phyloP scores from a whole-genome alignment of 2,797 vertebrate genomes.

The Xenops minutus region DNA sequence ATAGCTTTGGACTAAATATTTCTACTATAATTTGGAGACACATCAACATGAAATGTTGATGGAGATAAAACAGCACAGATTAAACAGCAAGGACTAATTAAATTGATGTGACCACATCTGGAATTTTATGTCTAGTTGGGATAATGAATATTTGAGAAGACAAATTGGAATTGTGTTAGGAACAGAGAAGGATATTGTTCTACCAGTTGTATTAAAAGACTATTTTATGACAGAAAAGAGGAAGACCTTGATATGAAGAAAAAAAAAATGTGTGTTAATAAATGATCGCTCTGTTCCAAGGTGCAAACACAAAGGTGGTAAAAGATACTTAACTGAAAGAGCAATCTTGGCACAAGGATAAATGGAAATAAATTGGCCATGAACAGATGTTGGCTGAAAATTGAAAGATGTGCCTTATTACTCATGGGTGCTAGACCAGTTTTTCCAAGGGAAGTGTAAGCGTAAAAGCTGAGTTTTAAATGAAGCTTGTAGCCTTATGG shows the following conservation, averaged over 20 bases:
- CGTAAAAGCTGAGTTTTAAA: neutral
- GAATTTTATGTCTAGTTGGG: neutral
- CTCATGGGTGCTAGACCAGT: neutral
- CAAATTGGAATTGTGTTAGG: neutral
- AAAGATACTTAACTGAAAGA: constrained; percentile 10
- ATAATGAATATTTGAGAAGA: constrained; percentile 20
- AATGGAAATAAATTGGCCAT: constrained; percentile 14
- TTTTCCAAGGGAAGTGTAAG: neutral
- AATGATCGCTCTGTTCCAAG: neutral
- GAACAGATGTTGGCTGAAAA: constrained; percentile 35
- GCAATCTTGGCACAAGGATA: neutral
- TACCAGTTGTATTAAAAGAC: neutral
- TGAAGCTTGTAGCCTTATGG: neutral
- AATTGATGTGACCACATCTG: neutral
- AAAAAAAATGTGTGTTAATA: neutral
- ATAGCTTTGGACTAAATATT: neutral
- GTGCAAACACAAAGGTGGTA: constrained; percentile 5
- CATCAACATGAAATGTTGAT: neutral
- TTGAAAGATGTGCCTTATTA: neutral
- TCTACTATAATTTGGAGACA: neutral
- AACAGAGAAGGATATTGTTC: neutral
- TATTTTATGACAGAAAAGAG: neutral
- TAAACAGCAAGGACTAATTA: neutral
- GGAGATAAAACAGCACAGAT: neutral
- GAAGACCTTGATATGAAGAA: neutral